Evolutionary conservation across 2,113 vertebrate genomes (phyloP).

Genomic region (Acrocephalus arundinaceus): DNA sequence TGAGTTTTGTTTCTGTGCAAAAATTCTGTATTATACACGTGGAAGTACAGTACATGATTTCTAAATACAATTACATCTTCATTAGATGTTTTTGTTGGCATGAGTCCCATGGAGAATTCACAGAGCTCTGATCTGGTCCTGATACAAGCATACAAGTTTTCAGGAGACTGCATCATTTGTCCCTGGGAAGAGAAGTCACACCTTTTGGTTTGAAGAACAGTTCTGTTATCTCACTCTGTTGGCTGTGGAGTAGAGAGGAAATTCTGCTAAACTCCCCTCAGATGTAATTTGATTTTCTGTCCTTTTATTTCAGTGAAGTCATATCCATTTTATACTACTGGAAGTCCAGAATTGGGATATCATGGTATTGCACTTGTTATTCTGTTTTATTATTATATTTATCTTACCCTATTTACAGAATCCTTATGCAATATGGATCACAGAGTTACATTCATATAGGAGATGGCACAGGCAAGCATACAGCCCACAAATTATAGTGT

Average conservation of each 20-base stretch:
- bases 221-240: not conserved
- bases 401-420: not conserved
- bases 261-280: not conserved
- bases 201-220: not conserved
- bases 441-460: fast-evolving
- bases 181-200: not conserved
- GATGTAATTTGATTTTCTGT: not conserved
- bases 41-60: not conserved
- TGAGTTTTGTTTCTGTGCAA: not conserved
- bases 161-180: not conserved
- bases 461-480: not conserved
- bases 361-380: not conserved
- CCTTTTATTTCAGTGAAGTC: not conserved
- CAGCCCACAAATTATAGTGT: not conserved
- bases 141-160: not conserved
- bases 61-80: not conserved
- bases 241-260: not conserved
- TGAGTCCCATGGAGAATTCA: not conserved
- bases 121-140: not conserved
- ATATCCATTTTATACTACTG: not conserved
- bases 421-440: not conserved
- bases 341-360: not conserved
- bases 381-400: not conserved
- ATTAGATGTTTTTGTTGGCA: not conserved
- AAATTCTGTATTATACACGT: not conserved